Evolutionary conservation across 2,113 vertebrate genomes (phyloP).

Genomic region (Poeciliopsis retropinna): DNA sequence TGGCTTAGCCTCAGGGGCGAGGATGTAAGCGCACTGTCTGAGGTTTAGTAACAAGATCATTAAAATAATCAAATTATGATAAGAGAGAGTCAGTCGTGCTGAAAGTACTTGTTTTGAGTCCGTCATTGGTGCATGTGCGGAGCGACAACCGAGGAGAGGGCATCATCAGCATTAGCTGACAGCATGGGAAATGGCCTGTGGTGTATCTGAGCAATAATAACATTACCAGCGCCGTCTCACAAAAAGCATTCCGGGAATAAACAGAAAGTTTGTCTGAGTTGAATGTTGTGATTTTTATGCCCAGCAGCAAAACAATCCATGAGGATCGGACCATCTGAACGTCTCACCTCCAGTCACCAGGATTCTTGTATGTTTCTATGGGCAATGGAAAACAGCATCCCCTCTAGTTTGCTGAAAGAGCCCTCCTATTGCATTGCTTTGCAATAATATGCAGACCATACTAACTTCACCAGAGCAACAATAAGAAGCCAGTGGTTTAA

Average conservation of each 20-base stretch:
- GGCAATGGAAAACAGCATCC: slow-evolving; percentile 40
- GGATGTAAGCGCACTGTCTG: slow-evolving; percentile 66
- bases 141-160: slow-evolving; percentile 51
- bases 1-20: slow-evolving; percentile 60
- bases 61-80: slow-evolving; percentile 87
- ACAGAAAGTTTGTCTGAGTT: slow-evolving; percentile 51
- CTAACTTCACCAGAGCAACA: no score
- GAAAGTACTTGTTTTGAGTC: slow-evolving; percentile 75
- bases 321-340: slow-evolving; percentile 41
- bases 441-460: not conserved
- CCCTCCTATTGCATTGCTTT: slow-evolving; percentile 1
- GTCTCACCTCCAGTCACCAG: slow-evolving; percentile 51
- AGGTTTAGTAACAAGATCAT: slow-evolving; percentile 79
- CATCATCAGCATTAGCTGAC: slow-evolving; percentile 74
- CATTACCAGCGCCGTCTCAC: slow-evolving; percentile 63
- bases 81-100: slow-evolving; percentile 78
- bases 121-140: slow-evolving; percentile 62
- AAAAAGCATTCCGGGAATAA: slow-evolving; percentile 60
- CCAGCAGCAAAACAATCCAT: slow-evolving; percentile 50
- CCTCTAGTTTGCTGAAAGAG: slow-evolving; percentile 16
- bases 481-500: no score
- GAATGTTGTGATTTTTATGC: slow-evolving; percentile 57
- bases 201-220: slow-evolving; percentile 68
- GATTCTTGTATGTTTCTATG: slow-evolving; percentile 43
- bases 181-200: slow-evolving; percentile 67